Base-by-base conservation (phyloP, 2,888 invertebrate species). In the Itoplectis maculator region DNA sequence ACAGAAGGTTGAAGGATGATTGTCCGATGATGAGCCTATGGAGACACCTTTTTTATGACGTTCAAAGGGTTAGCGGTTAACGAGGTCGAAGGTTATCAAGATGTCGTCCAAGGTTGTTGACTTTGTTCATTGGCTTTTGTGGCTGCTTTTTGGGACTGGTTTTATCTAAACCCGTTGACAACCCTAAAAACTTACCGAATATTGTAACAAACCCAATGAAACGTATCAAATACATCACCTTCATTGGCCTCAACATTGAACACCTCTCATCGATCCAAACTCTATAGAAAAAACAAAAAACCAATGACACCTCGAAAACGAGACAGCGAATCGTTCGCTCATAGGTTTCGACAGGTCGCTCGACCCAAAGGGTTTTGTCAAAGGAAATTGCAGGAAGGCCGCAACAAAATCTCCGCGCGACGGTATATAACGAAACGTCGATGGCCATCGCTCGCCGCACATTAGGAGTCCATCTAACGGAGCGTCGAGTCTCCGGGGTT, bases 371-470 rank as follows among this genome's bases (percentile, higher is more conserved):
- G 13, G 23, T 47, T 66, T 61, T 29, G 29, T 66, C 47, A 47
- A 47, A 66, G 20, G 29, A 20, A 54, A 54, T 23, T 23, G 54
- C 5, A 23, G 35, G 23, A 15, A 61, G 63, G 45, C 51, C 0
- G 29, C 13, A n/a, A n/a, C 35, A 15, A 59, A 47, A n/a, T 72
- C 40, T 68, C 54, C 40, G n/a, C n/a, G n/a, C 29, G 20, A 54
- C 77, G 47, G 40, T 74, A 63, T 40, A 29, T n/a, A n/a, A n/a
- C 29, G 69, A 81, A 81, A 81, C 73, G 81, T 77, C 81, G 72
- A 81, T 78, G 73, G 37, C 47, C 73, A 69, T 70, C 65, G 63
- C 65, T 49, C 69, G 70, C 74, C 78, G 65, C 65, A 78, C 69
- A 74, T 29, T 35, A 61, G 61, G 61, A 59, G 15, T 75, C 47